Conservation (phyloP, 1,140 invertebrate genomes). For the Danaus plexippus region DNA sequence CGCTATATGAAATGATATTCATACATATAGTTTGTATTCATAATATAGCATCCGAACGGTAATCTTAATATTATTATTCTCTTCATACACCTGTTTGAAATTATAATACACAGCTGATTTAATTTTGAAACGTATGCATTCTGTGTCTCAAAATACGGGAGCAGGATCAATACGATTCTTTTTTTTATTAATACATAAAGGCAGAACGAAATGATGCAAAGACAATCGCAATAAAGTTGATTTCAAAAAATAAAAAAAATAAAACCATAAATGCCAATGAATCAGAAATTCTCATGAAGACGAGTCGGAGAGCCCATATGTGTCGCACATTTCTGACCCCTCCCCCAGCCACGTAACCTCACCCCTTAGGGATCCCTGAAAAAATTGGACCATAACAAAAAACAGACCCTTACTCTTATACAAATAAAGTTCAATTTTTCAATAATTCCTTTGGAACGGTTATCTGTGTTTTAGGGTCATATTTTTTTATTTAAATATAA, state of each 20-base stretch:
- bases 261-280: conserved; percentile 45
- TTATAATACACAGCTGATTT: too few species aligned
- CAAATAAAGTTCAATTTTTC: conserved; percentile 26
- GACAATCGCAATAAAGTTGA: conserved; percentile 29
- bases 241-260: conserved; percentile 22
- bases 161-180: too few species aligned
- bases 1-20: too few species aligned
- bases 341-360: conserved; percentile 36
- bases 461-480: conserved; percentile 13
- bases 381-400: conserved; percentile 45
- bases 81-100: too few species aligned
- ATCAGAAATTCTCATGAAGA: conserved; percentile 66
- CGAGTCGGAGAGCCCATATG: conserved; percentile 43
- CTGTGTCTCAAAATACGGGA: too few species aligned
- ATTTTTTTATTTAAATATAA: conserved; percentile 34
- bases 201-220: neutral
- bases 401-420: conserved; percentile 29
- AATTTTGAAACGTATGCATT: too few species aligned
- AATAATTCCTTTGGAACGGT: neutral
- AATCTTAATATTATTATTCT: too few species aligned
- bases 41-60: too few species aligned
- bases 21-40: too few species aligned
- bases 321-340: conserved; percentile 49
- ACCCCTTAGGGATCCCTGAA: conserved; percentile 57
- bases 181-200: too few species aligned